Evolutionary conservation across 1,140 invertebrate genomes (phyloP).

Genomic region (Drosophila teissieri): DNA sequence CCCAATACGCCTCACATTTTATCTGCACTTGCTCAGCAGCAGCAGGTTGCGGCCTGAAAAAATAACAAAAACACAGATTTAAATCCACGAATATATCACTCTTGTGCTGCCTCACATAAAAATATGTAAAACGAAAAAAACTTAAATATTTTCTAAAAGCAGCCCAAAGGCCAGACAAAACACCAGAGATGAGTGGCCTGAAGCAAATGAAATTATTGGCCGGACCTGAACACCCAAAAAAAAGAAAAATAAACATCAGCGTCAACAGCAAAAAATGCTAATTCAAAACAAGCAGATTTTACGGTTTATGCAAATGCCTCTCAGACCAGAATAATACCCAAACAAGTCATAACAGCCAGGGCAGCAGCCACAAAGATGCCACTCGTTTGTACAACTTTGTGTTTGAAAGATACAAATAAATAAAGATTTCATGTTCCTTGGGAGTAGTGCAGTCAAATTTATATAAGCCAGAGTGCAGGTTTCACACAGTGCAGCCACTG

Average conservation of each 20-base stretch:
- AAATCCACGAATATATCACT: constrained; percentile 48
- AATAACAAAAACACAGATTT: constrained; percentile 21
- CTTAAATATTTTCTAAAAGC: constrained; percentile 33
- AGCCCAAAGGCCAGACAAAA: constrained; percentile 42
- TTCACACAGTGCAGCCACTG: too few species aligned
- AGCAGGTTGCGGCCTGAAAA: constrained; percentile 21
- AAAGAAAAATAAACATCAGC: constrained; percentile 29
- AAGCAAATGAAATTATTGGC: constrained; percentile 63
- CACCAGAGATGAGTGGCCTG: constrained; percentile 19
- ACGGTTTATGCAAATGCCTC: constrained; percentile 76
- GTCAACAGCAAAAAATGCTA: constrained; percentile 66
- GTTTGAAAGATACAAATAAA: constrained; percentile 61
- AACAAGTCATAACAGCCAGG: constrained; percentile 61
- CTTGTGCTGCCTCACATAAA: constrained; percentile 35
- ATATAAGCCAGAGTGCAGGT: not conserved
- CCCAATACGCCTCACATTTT: constrained; percentile 7
- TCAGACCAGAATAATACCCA: constrained; percentile 44
- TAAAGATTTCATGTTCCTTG: constrained; percentile 58
- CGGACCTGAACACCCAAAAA: constrained; percentile 22
- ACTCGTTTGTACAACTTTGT: constrained; percentile 24
- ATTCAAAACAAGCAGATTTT: constrained; percentile 81
- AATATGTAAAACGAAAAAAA: constrained; percentile 17
- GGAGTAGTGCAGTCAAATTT: constrained; percentile 1
- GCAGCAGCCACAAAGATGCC: constrained; percentile 27
- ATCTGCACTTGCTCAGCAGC: constrained; percentile 37